phyloP scores from a whole-genome alignment of 1,140 invertebrate genomes.

The Hirudo medicinalis region DNA sequence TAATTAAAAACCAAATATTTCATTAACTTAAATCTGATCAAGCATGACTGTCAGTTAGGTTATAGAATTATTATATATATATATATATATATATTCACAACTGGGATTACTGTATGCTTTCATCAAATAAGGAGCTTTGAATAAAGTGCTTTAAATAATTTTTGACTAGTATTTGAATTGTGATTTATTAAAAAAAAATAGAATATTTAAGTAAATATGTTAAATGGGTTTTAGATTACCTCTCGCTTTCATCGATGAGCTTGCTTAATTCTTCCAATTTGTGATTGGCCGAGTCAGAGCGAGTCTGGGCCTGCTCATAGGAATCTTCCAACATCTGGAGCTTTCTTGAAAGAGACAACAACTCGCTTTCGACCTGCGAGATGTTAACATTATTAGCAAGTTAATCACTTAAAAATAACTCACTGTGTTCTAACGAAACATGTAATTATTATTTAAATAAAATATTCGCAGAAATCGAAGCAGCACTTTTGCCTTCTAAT shows the following conservation, averaged over 20 bases:
- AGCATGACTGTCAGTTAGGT: too few species aligned
- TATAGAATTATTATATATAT: too few species aligned
- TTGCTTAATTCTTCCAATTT: conserved; percentile 97
- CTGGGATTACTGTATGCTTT: too few species aligned
- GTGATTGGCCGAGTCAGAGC: conserved; percentile 83
- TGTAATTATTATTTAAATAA: too few species aligned
- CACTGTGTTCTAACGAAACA: too few species aligned
- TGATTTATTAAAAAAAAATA: neutral
- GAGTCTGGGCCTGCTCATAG: conserved; percentile 91
- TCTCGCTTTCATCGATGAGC: conserved; percentile 97
- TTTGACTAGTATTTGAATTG: neutral
- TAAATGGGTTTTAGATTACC: conserved; percentile 53
- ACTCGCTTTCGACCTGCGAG: conserved; percentile 90
- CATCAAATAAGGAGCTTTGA: neutral
- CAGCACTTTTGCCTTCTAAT: too few species aligned
- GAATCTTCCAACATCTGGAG: conserved; percentile 97
- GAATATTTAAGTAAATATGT: neutral
- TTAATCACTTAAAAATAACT: too few species aligned
- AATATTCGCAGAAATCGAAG: too few species aligned
- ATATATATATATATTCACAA: too few species aligned
- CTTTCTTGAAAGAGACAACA: conserved; percentile 89
- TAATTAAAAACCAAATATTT: too few species aligned
- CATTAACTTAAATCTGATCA: too few species aligned
- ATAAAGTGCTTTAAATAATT: neutral
- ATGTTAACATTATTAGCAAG: conserved; percentile 14